Conservation (phyloP, 2,797 vertebrate genomes). For the Gymnoscopelus microlampas region DNA sequence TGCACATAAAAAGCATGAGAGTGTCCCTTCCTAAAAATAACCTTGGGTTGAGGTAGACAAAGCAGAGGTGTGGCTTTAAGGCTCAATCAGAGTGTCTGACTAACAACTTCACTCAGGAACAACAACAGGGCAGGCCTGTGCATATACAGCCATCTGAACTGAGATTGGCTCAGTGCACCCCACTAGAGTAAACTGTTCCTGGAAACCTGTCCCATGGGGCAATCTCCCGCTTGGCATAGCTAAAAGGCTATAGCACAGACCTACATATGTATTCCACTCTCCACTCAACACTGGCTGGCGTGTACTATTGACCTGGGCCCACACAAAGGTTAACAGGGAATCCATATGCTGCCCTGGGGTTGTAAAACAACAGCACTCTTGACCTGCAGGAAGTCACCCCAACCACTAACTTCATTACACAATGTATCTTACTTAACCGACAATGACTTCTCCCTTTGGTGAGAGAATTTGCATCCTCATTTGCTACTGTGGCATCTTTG, state of each 20-base stretch:
- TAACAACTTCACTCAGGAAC: conserved; percentile 42
- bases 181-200: conserved; percentile 66
- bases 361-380: conserved; percentile 59
- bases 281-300: conserved; percentile 34
- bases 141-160: conserved; percentile 46
- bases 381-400: conserved; percentile 61
- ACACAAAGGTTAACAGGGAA: conserved; percentile 61
- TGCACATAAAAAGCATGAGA: background rate
- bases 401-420: conserved; percentile 47
- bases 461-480: conserved; percentile 46
- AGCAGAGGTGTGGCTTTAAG: conserved; percentile 43
- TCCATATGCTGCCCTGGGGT: conserved; percentile 47
- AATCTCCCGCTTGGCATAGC: background rate
- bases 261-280: conserved; percentile 42
- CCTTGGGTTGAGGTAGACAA: conserved; percentile 43
- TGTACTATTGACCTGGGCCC: conserved; percentile 56
- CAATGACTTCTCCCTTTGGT: conserved; percentile 59
- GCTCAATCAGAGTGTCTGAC: conserved; percentile 24
- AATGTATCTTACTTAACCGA: conserved; percentile 35
- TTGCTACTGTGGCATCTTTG: conserved; percentile 45
- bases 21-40: too few relatives aligned
- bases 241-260: conserved; percentile 10
- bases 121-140: conserved; percentile 30
- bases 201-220: conserved; percentile 54
- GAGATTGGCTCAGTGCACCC: conserved; percentile 39